These are phyloP conservation scores for Drosophila prosaltans DNA, from an alignment of 1,140 invertebrate genomes.

Conservation along the genomic window DNA sequence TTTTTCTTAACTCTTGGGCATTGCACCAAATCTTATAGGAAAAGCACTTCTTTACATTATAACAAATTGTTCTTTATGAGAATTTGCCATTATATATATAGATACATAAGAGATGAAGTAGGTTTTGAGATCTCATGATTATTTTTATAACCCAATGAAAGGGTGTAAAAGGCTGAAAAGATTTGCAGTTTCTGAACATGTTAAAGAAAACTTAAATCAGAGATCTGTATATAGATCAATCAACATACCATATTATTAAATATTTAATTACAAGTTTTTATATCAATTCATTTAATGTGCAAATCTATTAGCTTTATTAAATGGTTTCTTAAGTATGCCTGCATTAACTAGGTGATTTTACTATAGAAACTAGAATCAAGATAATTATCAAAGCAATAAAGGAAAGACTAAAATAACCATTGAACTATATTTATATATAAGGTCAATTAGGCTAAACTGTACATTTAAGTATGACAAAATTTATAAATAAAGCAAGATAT, in stretches of 20 bases:
- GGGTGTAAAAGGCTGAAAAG: not conserved
- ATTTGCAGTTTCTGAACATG: not conserved
- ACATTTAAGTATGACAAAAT: not conserved
- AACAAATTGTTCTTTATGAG: not conserved
- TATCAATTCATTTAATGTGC: too few relatives aligned
- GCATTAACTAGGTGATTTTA: not conserved
- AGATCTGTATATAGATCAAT: too few relatives aligned
- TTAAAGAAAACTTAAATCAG: not conserved
- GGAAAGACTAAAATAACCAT: not conserved
- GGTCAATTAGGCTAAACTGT: not conserved
- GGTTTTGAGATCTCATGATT: not conserved
- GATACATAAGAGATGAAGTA: not conserved
- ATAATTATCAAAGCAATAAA: conserved; percentile 8
- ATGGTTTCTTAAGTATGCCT: too few relatives aligned
- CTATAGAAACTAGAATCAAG: not conserved
- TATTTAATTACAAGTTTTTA: too few relatives aligned
- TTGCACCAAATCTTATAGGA: not conserved
- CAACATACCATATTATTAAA: too few relatives aligned
- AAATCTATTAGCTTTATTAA: too few relatives aligned
- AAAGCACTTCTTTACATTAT: not conserved
- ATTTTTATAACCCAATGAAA: not conserved
- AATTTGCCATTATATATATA: not conserved
- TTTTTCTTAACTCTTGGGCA: not conserved
- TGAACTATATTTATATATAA: not conserved
- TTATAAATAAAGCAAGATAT: conserved; percentile 12